A percentile compares a stretch with the other conserved stretches of the same genome.
Evolutionary conservation across 2,797 vertebrate genomes (phyloP).

Genomic region (Sorex maritimensis): DNA sequence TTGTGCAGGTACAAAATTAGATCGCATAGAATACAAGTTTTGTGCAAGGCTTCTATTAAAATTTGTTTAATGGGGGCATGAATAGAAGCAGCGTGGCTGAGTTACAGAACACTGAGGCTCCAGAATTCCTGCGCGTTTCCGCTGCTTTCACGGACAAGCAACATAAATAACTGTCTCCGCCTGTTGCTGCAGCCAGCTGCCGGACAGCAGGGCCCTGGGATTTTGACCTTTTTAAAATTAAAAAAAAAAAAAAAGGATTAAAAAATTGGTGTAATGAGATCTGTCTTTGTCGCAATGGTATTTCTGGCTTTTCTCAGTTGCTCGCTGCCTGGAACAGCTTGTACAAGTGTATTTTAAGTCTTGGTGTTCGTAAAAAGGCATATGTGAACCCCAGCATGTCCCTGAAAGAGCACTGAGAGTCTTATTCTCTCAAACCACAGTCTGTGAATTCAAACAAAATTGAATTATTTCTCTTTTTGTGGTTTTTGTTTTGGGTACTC

Average conservation of each 20-base stretch:
- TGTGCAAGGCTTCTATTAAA: background rate
- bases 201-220: conserved; percentile 54
- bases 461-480: background rate
- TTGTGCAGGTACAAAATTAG: conserved; percentile 44
- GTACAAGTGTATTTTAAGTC: conserved; percentile 64
- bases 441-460: conserved; percentile 52
- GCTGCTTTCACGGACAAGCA: background rate
- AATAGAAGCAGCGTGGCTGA: background rate
- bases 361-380: conserved; percentile 59
- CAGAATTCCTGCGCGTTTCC: background rate
- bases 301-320: conserved; percentile 77
- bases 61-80: background rate
- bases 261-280: conserved; percentile 62
- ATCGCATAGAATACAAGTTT: background rate
- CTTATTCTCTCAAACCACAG: background rate
- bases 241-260: conserved; percentile 40
- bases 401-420: conserved; percentile 21
- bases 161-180: conserved; percentile 28
- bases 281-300: conserved; percentile 58
- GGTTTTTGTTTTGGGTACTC: too few relatives aligned
- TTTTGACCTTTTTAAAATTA: conserved; percentile 78
- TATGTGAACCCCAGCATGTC: conserved; percentile 30
- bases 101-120: background rate
- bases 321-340: conserved; percentile 54
- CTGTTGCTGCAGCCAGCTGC: conserved; percentile 61